Conservation (phyloP, 2,113 vertebrate species). For the Gasterosteus nipponicus region DNA sequence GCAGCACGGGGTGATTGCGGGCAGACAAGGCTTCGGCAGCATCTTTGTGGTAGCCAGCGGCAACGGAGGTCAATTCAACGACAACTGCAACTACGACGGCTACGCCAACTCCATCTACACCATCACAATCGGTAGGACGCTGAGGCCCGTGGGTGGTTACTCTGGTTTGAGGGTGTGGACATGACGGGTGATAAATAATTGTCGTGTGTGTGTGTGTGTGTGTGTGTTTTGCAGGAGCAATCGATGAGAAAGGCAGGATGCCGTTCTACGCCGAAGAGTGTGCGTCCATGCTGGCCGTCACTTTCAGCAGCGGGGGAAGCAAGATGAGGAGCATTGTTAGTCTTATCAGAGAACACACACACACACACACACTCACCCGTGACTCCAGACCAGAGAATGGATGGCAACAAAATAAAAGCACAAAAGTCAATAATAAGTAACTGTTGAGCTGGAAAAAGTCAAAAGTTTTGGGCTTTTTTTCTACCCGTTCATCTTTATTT, state of each 20-base stretch:
- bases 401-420: not conserved
- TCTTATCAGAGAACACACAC: conserved; percentile 11
- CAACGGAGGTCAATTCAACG: conserved; percentile 91
- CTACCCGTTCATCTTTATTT: too few species aligned
- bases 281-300: conserved; percentile 95
- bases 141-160: not conserved
- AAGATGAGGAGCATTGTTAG: conserved; percentile 93
- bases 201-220: conserved; percentile 17
- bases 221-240: conserved; percentile 85
- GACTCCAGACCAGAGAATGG: not conserved
- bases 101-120: conserved; percentile 99
- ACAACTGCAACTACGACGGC: conserved; percentile 98
- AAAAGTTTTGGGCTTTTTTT: too few species aligned
- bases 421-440: too few species aligned
- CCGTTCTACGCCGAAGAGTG: conserved; percentile 96
- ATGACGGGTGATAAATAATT: not conserved
- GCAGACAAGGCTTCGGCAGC: conserved; percentile 93
- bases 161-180: not conserved
- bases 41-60: conserved; percentile 98
- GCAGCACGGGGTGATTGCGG: conserved; percentile 94
- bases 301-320: conserved; percentile 93
- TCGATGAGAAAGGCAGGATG: conserved; percentile 92
- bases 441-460: too few species aligned
- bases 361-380: not conserved
- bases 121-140: conserved; percentile 89